A percentile compares a stretch with the other conserved stretches of the same genome.
phyloP scores from a whole-genome alignment of 2,113 vertebrate species.

The Gobiocypris rarus region DNA sequence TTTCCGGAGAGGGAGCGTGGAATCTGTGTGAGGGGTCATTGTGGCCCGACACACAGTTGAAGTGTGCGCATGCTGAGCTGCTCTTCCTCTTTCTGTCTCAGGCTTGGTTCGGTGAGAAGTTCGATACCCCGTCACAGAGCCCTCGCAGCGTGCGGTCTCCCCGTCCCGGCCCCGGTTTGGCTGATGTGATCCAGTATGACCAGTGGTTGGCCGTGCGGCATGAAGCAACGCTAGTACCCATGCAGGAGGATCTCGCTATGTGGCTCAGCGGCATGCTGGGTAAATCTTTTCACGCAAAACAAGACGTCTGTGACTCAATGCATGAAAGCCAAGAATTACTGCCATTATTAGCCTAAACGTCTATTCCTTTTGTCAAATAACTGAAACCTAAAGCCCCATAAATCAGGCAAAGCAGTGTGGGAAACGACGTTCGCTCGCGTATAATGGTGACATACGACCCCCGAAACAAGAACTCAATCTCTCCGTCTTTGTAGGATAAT shows the following conservation, averaged over 20 bases:
- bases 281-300: slow-evolving; percentile 61
- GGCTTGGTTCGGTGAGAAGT: slow-evolving; percentile 91
- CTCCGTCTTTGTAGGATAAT: slow-evolving; percentile 39
- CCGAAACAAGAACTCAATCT: slow-evolving; percentile 44
- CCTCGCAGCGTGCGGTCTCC: slow-evolving; percentile 83
- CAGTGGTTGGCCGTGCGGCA: slow-evolving; percentile 95
- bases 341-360: slow-evolving; percentile 11
- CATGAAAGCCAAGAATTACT: background rate
- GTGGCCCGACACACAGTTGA: background rate
- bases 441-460: slow-evolving; percentile 19
- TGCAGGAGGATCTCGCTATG: slow-evolving; percentile 95
- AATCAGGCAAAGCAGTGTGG: slow-evolving; percentile 16
- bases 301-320: background rate
- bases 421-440: background rate
- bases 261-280: slow-evolving; percentile 92
- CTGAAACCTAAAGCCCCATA: slow-evolving; percentile 21
- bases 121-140: slow-evolving; percentile 75
- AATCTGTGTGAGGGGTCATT: background rate
- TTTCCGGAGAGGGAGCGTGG: slow-evolving; percentile 9
- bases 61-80: background rate
- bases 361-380: slow-evolving; percentile 18
- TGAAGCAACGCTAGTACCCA: slow-evolving; percentile 89
- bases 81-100: slow-evolving; percentile 57
- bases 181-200: slow-evolving; percentile 91
- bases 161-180: slow-evolving; percentile 88